phyloP scores from a whole-genome alignment of 1,140 invertebrate genomes.

The Meteorus sp. region DNA sequence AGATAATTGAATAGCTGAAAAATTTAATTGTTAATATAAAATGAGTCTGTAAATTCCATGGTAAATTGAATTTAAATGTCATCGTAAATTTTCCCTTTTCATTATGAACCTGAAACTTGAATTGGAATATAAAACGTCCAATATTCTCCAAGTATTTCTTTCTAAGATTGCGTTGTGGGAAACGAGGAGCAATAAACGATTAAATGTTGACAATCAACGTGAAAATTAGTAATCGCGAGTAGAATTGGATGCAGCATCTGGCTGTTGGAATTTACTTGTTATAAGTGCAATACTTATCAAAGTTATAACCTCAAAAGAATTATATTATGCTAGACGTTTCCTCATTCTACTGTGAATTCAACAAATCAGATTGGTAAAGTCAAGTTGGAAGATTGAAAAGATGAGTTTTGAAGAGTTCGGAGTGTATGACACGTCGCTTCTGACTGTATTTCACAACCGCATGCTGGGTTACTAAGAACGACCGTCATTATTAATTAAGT shows the following conservation, averaged over 20 bases:
- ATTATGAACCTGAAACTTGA: neutral
- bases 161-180: neutral
- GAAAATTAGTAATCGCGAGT: constrained; percentile 46
- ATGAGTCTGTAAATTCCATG: neutral
- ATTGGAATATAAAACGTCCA: neutral
- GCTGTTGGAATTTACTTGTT: too few relatives aligned
- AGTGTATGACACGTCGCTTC: too few relatives aligned
- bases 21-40: constrained; percentile 10
- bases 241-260: constrained; percentile 49
- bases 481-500: constrained; percentile 49
- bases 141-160: neutral
- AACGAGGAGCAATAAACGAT: constrained; percentile 34
- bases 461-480: constrained; percentile 45
- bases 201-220: constrained; percentile 49
- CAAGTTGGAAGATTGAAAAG: neutral
- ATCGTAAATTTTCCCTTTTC: neutral
- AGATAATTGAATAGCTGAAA: neutral
- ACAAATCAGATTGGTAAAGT: neutral
- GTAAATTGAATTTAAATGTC: constrained; percentile 12
- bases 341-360: neutral
- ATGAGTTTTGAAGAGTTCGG: constrained; percentile 13
- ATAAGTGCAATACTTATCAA: too few relatives aligned
- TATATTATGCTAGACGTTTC: neutral
- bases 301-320: too few relatives aligned
- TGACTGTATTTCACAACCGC: constrained; percentile 28